Conservation (phyloP, 2,797 vertebrate species). For the Cuculus canorus region DNA sequence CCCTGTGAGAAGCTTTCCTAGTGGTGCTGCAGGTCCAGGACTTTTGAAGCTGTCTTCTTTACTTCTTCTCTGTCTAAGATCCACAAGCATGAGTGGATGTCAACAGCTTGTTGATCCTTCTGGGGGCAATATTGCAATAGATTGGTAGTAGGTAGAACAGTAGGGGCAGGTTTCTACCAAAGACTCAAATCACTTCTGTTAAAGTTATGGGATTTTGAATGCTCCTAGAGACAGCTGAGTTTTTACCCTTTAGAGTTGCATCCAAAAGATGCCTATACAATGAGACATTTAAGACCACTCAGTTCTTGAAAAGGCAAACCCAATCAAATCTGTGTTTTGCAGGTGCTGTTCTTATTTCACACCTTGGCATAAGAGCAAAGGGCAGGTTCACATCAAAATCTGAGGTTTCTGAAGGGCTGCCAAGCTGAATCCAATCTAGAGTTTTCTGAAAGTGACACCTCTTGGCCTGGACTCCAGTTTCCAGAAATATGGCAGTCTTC, state of each 20-base stretch:
- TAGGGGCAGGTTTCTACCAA: neutral
- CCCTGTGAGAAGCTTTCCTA: neutral
- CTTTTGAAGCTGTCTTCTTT: neutral
- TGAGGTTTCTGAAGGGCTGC: neutral
- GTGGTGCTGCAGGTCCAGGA: neutral
- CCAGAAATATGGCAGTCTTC: neutral
- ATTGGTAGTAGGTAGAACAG: neutral
- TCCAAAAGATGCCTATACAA: neutral
- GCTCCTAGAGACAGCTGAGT: neutral
- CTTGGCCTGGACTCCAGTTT: neutral
- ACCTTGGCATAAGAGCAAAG: neutral
- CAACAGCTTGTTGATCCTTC: neutral
- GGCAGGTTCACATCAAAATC: fast-evolving
- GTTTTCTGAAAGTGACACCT: neutral
- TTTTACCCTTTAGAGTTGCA: neutral
- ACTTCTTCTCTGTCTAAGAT: neutral
- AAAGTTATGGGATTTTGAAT: neutral
- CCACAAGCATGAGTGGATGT: neutral
- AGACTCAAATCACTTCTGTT: neutral
- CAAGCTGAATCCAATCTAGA: neutral
- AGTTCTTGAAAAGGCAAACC: neutral
- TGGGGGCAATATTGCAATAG: neutral
- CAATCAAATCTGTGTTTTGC: neutral
- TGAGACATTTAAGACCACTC: neutral
- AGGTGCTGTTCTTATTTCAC: neutral